Base-by-base conservation (phyloP, 2,888 invertebrate genomes). In the Cerastis leucographa region DNA sequence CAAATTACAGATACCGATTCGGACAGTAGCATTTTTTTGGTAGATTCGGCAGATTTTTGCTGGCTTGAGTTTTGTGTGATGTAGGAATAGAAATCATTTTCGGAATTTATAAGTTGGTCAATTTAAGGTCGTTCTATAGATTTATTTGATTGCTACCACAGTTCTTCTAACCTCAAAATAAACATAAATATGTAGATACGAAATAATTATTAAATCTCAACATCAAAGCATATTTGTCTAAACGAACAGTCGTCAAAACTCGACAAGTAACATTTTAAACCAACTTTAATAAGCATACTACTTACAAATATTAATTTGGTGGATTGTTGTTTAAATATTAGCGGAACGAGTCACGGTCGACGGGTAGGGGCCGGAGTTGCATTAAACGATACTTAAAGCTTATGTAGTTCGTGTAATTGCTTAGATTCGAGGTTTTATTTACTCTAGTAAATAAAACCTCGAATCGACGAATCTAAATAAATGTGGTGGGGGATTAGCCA, bases 291-390 rank as follows among this genome's bases (percentile, higher is more conserved):
- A 89, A 91, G 88, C 88, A 89, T 84, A 89, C 91, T 91, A 80
- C 81, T 87, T 78, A 83, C 81, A 93, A 94, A 94, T 94, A 95
- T 95, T 95, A 94, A 95, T 95, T 93, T 93, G 88, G 92, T 92
- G 92, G 92, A 94, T 94, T 93, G 94, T 85, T 88, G 78, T 78
- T 93, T 91, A 91, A 95, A 95, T 93, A 93, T 94, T 94, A 90
- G 91, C 84, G 79, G 88, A 90, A 90, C 92, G 88, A 86, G 88
- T 92, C 92, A 94, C 94, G 94, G 92, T 92, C 88, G 88, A 88
- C 74, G 85, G 78, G 89, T 77, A 93, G 94, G 94, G 94, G 94
- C 81, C 78, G 88, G 74, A 71, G 71, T 35, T 78, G 75, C 75
- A 84, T 81, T 80, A 75, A 61, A 65, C 62, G 74, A 69, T 81